Base-by-base conservation (phyloP, 2,888 invertebrate species). In the Drosophila lacicola region DNA sequence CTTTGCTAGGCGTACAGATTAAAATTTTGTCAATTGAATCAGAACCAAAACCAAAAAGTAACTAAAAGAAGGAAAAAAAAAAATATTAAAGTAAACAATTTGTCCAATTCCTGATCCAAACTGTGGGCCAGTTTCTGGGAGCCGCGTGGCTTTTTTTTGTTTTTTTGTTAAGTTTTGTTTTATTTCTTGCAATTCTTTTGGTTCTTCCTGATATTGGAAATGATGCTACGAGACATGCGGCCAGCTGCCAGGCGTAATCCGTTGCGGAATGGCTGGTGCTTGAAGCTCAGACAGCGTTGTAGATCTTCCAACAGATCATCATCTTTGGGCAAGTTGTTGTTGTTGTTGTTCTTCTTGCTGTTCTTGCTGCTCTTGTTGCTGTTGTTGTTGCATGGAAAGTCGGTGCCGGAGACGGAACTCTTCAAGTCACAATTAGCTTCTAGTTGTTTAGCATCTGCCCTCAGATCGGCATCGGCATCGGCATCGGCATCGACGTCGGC, bases 121-220 rank as follows among this genome's bases (percentile, higher is more conserved):
- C 2, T 37, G 19, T 21, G 21, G 13, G 21, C 36, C 42, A 39
- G 42, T 13, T 46, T 3, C 33, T 10, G 10, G 11, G 25, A 34
- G 58, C 50, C 36, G 34, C 19, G 13, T 4, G 44, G 29, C 29
- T 14, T 33, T 29, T 29, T 29, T 25, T 49, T 33, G 62, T 74
- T 74, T 36, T 81, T 29, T 29, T 8, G 25, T 33, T n/a, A n/a
- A n/a, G n/a, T n/a, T n/a, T 17, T 17, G 17, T 49, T 33, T 64
- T 74, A 78, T 36, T 74, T 77, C 45, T 74, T 81, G 56, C 53
- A 56, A 37, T 42, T 58, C 61, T 80, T 80, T 42, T 64, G 70
- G 53, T 66, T 72, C 56, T 80, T 78, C 41, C 70, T 74, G 8
- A 51, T 64, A 33, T 68, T 80, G 21, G 45, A 29, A 14, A 63